phyloP scores from a whole-genome alignment of 2,888 invertebrate species.

The Eurytoma adleriae region DNA sequence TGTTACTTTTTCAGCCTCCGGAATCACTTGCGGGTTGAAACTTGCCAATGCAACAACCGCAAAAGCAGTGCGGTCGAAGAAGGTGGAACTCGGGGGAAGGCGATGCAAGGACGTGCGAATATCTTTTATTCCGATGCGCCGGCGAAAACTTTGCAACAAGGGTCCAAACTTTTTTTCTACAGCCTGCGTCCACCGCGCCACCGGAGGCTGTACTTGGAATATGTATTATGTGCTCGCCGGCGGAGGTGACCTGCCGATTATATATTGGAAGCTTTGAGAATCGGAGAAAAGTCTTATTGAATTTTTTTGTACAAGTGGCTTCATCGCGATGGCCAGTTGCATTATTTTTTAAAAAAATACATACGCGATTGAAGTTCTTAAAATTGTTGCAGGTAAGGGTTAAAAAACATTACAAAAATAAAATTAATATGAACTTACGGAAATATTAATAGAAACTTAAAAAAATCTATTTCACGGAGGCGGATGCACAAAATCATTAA shows the following conservation, averaged over 20 bases:
- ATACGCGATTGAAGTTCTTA: too few relatives aligned
- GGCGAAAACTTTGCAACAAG: neutral
- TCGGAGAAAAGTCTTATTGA: conserved; percentile 1
- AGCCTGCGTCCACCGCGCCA: neutral
- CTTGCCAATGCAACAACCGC: conserved; percentile 4
- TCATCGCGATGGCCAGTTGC: too few relatives aligned
- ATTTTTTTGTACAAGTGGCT: neutral
- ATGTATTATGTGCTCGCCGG: neutral
- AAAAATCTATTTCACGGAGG: too few relatives aligned
- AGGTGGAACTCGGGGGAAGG: conserved; percentile 18
- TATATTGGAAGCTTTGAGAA: conserved; percentile 1
- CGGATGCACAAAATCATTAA: too few relatives aligned
- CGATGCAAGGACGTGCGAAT: too few relatives aligned
- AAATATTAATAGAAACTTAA: too few relatives aligned
- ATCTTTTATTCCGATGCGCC: conserved; percentile 19
- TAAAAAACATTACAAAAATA: too few relatives aligned
- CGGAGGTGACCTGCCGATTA: conserved; percentile 11
- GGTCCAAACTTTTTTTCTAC: neutral
- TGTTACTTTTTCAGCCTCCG: neutral
- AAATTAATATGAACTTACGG: too few relatives aligned
- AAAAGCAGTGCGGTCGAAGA: neutral
- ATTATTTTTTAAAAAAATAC: too few relatives aligned
- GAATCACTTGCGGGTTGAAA: conserved; percentile 26
- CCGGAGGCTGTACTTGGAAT: conserved; percentile 6
- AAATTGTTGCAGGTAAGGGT: too few relatives aligned